Base-by-base conservation (phyloP, 2,113 vertebrate species). In the Polypterus senegalus region DNA sequence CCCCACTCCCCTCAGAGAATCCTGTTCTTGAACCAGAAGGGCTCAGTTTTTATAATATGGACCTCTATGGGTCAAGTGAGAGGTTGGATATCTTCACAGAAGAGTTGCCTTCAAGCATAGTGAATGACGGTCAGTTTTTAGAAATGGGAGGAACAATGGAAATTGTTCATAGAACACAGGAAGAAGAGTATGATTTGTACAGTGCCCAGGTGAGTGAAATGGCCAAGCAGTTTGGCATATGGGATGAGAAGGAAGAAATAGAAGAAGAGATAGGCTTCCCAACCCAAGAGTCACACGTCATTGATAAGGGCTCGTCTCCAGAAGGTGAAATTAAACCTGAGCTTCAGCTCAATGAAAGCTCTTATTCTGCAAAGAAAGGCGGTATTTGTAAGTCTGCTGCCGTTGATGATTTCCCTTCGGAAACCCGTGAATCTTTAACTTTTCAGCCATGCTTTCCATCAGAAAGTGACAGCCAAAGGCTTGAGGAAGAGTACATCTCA, bases 21-120 rank as follows among this genome's bases (percentile, higher is more conserved):
- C 3, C 65, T 65, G 71, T 68, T 9, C 54, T 54, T n/a, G 53
- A 70, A 55, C 49, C 51, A 9, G 69, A 63, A 67, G 74, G 78
- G 11, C 67, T 80, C 58, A 67, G 63, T 52, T 80, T 76, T 59
- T 81, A 82, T 64, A 74, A 81, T 45, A 81, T 86, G 84, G 92
- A 92, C 63, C 79, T 87, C 64, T 87, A 79, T 59, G 90, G 89
- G 65, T 79, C 85, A 57, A 76, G 79, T 48, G 82, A 80, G n/a
- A 73, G 75, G 27, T 73, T 89, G 65, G 81, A 77, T 56, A 76
- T 82, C 69, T 90, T 92, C 54, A 67, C 79, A 0, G 86, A 88
- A 72, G 88, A 85, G 66, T 62, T 54, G 3, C 44, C 71, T 49
- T 49, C 54, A 56, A 48, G 60, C 51, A 71, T 63, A 68, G 75